phyloP scores from a whole-genome alignment of 2,797 vertebrate genomes.

The Crocidura indochinensis region DNA sequence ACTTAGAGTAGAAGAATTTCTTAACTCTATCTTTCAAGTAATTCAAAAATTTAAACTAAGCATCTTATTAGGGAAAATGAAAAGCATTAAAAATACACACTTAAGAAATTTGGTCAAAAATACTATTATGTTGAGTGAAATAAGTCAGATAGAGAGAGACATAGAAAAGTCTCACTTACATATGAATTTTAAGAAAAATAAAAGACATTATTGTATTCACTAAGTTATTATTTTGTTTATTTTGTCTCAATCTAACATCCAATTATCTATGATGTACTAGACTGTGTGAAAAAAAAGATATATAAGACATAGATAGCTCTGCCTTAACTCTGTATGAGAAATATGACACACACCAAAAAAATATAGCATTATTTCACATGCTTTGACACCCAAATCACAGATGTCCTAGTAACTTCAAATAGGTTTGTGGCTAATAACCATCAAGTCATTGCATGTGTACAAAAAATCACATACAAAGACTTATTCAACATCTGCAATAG shows the following conservation, averaged over 20 bases:
- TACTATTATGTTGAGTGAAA: too few relatives aligned
- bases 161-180: too few relatives aligned
- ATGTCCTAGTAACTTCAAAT: constrained; percentile 35
- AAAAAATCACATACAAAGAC: too few relatives aligned
- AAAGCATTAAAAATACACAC: constrained; percentile 31
- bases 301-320: neutral
- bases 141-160: too few relatives aligned
- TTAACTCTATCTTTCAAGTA: constrained; percentile 53
- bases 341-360: neutral
- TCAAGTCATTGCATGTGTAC: too few relatives aligned
- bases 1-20: neutral
- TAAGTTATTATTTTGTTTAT: neutral
- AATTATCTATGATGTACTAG: neutral
- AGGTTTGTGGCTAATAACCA: neutral
- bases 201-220: too few relatives aligned
- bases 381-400: neutral
- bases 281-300: neutral
- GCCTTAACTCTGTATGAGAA: neutral
- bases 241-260: constrained; percentile 36
- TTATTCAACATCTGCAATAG: too few relatives aligned
- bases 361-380: neutral
- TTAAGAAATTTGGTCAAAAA: neutral
- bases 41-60: constrained; percentile 1
- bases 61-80: constrained; percentile 43
- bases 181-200: too few relatives aligned